A percentile compares a stretch with the other conserved stretches of the same genome.
Evolutionary conservation across 2,797 vertebrate species (phyloP).

Genomic region (Xenopus petersii): DNA sequence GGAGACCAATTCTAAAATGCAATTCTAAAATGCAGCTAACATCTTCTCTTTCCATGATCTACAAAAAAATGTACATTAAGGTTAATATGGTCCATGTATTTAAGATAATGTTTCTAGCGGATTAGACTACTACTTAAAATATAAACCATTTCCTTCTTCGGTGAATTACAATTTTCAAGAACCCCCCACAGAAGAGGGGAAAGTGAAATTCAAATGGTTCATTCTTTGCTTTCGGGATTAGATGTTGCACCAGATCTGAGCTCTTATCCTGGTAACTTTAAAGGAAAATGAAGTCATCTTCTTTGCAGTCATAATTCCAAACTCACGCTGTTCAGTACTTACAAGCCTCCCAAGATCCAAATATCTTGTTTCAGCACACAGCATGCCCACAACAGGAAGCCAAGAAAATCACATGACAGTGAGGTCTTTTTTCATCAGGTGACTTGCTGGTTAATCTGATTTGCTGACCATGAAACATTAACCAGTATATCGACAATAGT

Average conservation of each 20-base stretch:
- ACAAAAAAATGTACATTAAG: no score
- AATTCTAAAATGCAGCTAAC: no score
- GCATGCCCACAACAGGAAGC: constrained; percentile 48
- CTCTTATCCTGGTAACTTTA: constrained; percentile 51
- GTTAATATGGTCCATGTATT: no score
- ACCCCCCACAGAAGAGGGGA: no score
- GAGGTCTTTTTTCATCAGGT: constrained; percentile 49
- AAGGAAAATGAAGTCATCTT: constrained; percentile 64
- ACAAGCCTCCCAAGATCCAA: constrained; percentile 59
- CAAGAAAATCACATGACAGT: constrained; percentile 47
- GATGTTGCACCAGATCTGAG: constrained; percentile 56
- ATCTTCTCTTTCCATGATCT: no score
- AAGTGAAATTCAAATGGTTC: neutral
- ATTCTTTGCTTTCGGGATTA: constrained; percentile 53
- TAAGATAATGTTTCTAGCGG: no score
- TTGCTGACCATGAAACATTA: constrained; percentile 48
- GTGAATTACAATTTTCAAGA: no score
- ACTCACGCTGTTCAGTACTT: constrained; percentile 58
- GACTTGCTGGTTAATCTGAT: constrained; percentile 56
- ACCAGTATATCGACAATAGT: constrained; percentile 21
- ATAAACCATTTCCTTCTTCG: no score
- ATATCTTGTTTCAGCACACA: constrained; percentile 56
- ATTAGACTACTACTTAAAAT: no score
- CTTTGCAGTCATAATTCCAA: constrained; percentile 57
- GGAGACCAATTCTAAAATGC: no score